These are phyloP conservation scores for Epinotia demarniana DNA, from an alignment of 2,888 invertebrate species.

Conservation along the genomic window DNA sequence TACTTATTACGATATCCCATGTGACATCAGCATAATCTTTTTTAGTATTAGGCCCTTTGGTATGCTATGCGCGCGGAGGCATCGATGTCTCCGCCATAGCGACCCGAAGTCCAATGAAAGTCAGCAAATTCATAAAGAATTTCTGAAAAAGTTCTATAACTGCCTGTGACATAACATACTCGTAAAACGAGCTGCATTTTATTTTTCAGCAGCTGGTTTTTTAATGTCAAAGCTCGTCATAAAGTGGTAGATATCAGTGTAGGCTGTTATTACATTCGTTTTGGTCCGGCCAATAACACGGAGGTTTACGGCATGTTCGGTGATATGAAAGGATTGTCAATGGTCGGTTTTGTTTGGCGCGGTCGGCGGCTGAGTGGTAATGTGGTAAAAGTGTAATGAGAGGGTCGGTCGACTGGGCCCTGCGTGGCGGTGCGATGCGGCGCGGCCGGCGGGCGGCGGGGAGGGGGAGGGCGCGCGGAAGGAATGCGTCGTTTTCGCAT, in stretches of 20 bases:
- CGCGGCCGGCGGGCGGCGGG: conserved; percentile 65
- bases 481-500: conserved; percentile 85
- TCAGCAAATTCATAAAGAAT: not conserved
- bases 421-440: conserved; percentile 67
- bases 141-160: not conserved
- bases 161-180: not conserved
- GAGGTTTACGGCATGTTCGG: conserved; percentile 44
- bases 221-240: conserved; percentile 40
- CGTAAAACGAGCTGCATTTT: not conserved
- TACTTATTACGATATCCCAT: not conserved
- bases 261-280: conserved; percentile 44
- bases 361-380: conserved; percentile 55
- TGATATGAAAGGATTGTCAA: conserved; percentile 36
- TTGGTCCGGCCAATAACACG: conserved; percentile 38
- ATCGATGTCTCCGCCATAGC: too few relatives aligned
- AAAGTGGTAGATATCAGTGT: conserved; percentile 39
- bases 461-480: conserved; percentile 80
- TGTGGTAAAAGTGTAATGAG: conserved; percentile 77
- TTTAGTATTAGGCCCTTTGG: not conserved
- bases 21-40: too few relatives aligned
- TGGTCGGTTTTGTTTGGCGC: conserved; percentile 49
- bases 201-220: conserved; percentile 15
- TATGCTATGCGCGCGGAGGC: not conserved
- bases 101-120: not conserved
- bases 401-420: conserved; percentile 64